Percentiles rank a stretch among this genome's conserved stretches.
Evolutionary conservation across 2,797 vertebrate genomes (phyloP).

Genomic region (Cuculus canorus): DNA sequence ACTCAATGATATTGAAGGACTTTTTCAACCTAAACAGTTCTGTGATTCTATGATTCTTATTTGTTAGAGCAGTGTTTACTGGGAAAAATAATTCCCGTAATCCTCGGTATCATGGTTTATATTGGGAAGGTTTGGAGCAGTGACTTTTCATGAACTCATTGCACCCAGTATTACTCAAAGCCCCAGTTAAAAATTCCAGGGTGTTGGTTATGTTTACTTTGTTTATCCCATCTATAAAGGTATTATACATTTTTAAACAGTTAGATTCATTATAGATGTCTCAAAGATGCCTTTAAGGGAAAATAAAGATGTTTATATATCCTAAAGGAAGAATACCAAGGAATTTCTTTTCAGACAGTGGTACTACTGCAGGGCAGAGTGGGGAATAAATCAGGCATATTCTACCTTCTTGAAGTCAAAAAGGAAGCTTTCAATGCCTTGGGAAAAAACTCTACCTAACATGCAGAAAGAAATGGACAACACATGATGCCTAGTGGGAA

Average conservation of each 20-base stretch:
- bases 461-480: not conserved
- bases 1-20: too few relatives aligned
- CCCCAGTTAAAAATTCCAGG: not conserved
- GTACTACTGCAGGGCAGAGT: not conserved
- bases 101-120: not conserved
- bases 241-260: not conserved
- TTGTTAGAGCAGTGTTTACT: not conserved
- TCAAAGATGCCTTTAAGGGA: not conserved
- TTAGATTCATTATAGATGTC: not conserved
- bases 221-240: not conserved
- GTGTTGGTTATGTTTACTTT: not conserved
- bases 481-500: rapidly evolving
- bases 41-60: not conserved
- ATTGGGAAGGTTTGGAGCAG: not conserved
- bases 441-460: not conserved
- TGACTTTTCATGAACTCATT: not conserved
- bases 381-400: not conserved
- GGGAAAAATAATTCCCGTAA: not conserved
- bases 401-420: not conserved
- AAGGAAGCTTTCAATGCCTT: not conserved
- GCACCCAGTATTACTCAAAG: not conserved
- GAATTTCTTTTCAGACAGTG: not conserved
- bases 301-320: not conserved
- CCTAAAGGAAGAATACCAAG: not conserved
- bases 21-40: too few relatives aligned